Evolutionary conservation across 2,797 vertebrate species (phyloP), one percentile per base, ranked within the genome.

Genomic region (Loris lydekkerianus): DNA sequence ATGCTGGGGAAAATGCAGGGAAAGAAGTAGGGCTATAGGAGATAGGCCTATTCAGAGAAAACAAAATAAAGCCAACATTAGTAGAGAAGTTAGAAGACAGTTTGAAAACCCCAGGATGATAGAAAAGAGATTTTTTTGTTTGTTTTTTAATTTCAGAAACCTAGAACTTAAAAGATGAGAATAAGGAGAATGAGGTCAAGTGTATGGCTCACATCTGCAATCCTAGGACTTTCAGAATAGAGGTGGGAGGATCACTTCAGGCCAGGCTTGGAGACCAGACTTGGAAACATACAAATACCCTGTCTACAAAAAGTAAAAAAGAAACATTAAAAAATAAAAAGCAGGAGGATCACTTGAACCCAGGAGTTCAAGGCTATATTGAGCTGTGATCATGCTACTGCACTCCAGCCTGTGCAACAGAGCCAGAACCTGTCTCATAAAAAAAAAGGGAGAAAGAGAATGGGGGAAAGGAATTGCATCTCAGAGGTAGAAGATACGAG

Each of bases 1-100:
- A 58, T 86, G 8, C 40, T 86, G 65, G 3, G 61, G 53, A 96
- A 90, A 88, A 95, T 94, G 63, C 18, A 80, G 3, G 65, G 29
- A 9, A 89, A 89, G 23, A 90, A 97, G 34, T 86, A 87, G 27
- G 58, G 43, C 92, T 92, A 72, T 97, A 93, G 10, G 82, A 72
- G 40, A 83, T 31, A 72, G 81, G 53, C 23, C 70, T 40, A 23
- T 83, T 93, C 84, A 61, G 46, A 58, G 75, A 23, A 46, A 84
- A 75, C 31, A 69, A 92, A 92, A 89, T 86, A 17, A 92, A 90
- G 25, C 21, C 53, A 93, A 90, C 75, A 92, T 87, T 80, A 93
- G 60, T 31, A 87, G 21, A 94, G 63, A 94, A 88, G 25, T 82
- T 88, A 76, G n/a, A 73, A 17, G 75, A 83, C 27, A 80, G 25